Evolutionary conservation across 53 echinoderm and acorn worm genomes (phyloP).

Genomic region (Arbacia lixula): DNA sequence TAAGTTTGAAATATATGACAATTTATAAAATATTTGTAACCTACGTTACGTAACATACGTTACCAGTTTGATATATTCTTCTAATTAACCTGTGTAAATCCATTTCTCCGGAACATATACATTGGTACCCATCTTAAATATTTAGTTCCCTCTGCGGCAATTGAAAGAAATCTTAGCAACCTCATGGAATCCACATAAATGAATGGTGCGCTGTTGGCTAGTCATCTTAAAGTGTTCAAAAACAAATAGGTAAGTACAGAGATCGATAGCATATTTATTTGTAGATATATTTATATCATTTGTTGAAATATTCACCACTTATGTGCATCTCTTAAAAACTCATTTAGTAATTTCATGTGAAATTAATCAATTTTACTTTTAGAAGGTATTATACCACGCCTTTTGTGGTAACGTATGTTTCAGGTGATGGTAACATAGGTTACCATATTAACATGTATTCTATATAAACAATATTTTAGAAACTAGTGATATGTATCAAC

Average conservation of each 20-base stretch:
- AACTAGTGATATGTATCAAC: too few species aligned
- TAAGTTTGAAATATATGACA: not conserved
- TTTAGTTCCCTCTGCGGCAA: not conserved
- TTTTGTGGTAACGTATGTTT: slow-evolving; percentile 12
- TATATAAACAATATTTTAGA: too few species aligned
- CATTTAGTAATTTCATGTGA: too few species aligned
- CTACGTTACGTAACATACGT: slow-evolving; percentile 17
- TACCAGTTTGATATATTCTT: slow-evolving; percentile 13
- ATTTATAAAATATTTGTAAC: not conserved
- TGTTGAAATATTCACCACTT: not conserved
- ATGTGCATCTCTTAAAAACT: too few species aligned
- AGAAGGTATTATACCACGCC: not conserved
- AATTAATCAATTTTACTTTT: too few species aligned
- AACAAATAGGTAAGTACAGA: slow-evolving; percentile 11
- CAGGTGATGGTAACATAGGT: slow-evolving; percentile 5
- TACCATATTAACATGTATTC: not conserved
- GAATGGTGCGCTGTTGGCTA: not conserved
- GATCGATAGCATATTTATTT: not conserved
- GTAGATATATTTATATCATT: not conserved
- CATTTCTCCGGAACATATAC: not conserved
- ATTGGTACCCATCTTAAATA: not conserved
- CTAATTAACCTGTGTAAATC: not conserved
- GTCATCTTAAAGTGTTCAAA: not conserved
- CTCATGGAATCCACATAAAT: not conserved
- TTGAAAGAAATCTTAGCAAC: slow-evolving; percentile 16